Evolutionary conservation across 1,140 invertebrate genomes (phyloP), one percentile per base, ranked within the genome.

Genomic region (Drosophila arawakana): DNA sequence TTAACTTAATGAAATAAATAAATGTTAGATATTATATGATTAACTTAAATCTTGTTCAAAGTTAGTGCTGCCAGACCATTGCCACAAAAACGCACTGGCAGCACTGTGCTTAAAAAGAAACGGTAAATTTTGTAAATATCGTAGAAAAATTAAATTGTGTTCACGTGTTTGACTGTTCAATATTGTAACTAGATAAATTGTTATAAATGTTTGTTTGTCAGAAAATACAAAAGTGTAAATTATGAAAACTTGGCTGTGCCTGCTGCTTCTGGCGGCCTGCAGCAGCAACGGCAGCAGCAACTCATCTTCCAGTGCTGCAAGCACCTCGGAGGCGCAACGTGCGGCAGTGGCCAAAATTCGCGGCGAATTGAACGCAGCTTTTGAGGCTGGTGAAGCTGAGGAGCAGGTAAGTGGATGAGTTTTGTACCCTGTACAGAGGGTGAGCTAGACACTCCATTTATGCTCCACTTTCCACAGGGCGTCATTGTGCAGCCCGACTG

Each of bases 401-500:
- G 55, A 30, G 10, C 46, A 58, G 35, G 80, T 71, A 57, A 52
- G 67, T 57, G 8, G 0, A 7, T 0, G 1, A 6, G 11, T 10
- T 10, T 10, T 13, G 11, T 7, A 8, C n/a, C 5, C 3, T 6
- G 3, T 10, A 15, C 37, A 30, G 7, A n/a, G 18, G n/a, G 11
- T 30, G 11, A 2, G 4, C 7, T 25, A 21, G 18, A 21, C 9
- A 49, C 3, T 11, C 11, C 18, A 7, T 2, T n/a, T 4, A 7
- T 9, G 34, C 25, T 47, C 7, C 10, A 18, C 1, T 35, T 11
- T 8, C 5, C 18, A n/a, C 18, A 82, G 76, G 41, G 83, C 3
- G 73, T 89, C 4, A 71, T 91, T 21, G 84, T 85, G 46, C 90
- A 91, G 7, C 90, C 90, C 0, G 18, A 1, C 0, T 91, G 90